Evolutionary conservation across 2,888 invertebrate genomes (phyloP).

Genomic region (Crocallis elinguaria): DNA sequence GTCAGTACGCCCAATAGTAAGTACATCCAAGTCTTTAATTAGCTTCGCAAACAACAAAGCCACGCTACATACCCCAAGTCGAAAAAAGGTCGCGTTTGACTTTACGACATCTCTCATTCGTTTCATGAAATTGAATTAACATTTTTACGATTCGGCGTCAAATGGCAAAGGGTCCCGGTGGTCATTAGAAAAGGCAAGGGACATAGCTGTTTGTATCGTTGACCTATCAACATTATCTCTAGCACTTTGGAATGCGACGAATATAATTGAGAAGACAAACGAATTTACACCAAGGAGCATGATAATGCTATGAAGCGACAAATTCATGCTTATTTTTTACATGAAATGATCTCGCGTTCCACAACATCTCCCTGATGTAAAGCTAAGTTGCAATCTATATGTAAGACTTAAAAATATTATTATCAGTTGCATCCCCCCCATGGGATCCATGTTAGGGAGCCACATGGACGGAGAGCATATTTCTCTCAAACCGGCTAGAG

Average conservation of each 20-base stretch:
- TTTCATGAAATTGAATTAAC: constrained; percentile 63
- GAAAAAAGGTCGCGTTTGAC: constrained; percentile 45
- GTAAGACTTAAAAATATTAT: too few relatives aligned
- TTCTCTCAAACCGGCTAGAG: too few relatives aligned
- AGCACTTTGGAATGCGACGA: neutral
- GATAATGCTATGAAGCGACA: neutral
- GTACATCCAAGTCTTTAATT: constrained; percentile 23
- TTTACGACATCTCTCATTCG: constrained; percentile 61
- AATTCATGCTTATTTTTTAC: too few relatives aligned
- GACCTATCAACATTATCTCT: constrained; percentile 23
- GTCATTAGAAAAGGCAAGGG: constrained; percentile 60
- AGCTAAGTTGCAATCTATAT: too few relatives aligned
- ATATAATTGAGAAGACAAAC: neutral
- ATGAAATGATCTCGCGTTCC: too few relatives aligned
- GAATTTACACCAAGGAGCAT: neutral
- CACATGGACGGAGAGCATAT: too few relatives aligned
- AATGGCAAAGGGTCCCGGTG: constrained; percentile 56
- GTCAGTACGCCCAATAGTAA: too few relatives aligned
- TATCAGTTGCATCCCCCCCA: too few relatives aligned
- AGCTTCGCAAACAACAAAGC: constrained; percentile 21
- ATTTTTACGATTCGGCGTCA: constrained; percentile 68
- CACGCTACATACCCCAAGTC: constrained; percentile 20
- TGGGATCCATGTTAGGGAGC: too few relatives aligned
- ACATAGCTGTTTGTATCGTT: constrained; percentile 10
- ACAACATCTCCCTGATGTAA: too few relatives aligned